Conservation (phyloP, 1,140 invertebrate species). For the Dendroctonus valens region DNA sequence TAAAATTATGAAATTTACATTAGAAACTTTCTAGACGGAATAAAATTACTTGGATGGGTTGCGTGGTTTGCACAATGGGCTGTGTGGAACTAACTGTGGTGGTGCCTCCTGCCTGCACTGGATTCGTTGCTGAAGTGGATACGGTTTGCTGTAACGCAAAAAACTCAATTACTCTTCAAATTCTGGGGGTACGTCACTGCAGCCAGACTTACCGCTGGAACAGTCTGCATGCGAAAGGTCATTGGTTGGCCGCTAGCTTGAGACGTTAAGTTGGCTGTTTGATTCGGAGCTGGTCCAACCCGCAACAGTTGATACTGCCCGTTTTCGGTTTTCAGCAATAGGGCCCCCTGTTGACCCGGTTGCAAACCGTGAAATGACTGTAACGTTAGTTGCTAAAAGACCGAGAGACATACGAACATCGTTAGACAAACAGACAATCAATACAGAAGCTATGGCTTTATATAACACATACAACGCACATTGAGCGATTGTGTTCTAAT, state of each 20-base stretch:
- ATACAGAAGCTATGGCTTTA: not conserved
- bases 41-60: constrained; percentile 27
- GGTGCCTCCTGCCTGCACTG: constrained; percentile 54
- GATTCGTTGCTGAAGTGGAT: constrained; percentile 51
- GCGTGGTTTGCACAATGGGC: constrained; percentile 34
- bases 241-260: constrained; percentile 50
- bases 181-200: too few species aligned
- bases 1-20: constrained; percentile 1
- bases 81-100: constrained; percentile 39
- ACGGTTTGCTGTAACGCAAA: constrained; percentile 27
- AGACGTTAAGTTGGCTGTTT: constrained; percentile 61
- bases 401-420: constrained; percentile 35
- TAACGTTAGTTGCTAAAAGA: constrained; percentile 68
- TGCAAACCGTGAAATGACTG: constrained; percentile 79
- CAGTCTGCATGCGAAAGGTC: constrained; percentile 58
- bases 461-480: not conserved
- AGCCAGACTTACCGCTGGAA: constrained; percentile 59
- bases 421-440: constrained; percentile 32
- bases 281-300: constrained; percentile 71
- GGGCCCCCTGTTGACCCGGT: constrained; percentile 78
- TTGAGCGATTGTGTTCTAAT: not conserved
- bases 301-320: constrained; percentile 89
- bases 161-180: not conserved
- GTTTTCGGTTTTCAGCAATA: constrained; percentile 92
- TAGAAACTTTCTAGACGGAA: not conserved